Evolutionary conservation across 2,888 invertebrate genomes (phyloP), one percentile per base, ranked within the genome.

Genomic region (Spilarctia lutea): DNA sequence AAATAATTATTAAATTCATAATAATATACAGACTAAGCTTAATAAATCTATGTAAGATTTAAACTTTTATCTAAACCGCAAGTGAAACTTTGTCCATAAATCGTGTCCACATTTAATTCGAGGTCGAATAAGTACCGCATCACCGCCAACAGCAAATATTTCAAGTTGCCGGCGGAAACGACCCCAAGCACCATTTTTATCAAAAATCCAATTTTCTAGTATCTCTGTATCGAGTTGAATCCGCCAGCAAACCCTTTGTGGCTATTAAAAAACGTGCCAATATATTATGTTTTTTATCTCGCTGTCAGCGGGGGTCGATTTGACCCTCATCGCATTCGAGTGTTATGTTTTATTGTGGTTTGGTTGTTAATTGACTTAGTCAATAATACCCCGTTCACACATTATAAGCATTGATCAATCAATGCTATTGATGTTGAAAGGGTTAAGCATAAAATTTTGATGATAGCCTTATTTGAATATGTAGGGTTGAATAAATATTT

Each of bases 161-260:
- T 81, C 77, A 73, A 73, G 73, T 30, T 69, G 70, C 76, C 76
- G 72, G 72, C 71, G 35, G 72, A 65, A 77, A 81, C 74, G 70
- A 79, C 81, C 82, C 79, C 81, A 86, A 90, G 88, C 89, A 85
- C 87, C 86, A 87, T 89, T 90, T 90, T 91, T 91, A 91, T 91
- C 89, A 87, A 88, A 90, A 89, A 90, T 87, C 91, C 90, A 90
- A 90, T 91, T 90, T 88, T 85, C 85, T 78, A 83, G 85, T 86
- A 88, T 85, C 85, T 80, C 82, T 77, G 81, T 80, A 80, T 77
- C 77, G 81, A 75, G 68, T 78, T 74, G 72, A 79, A 68, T 76
- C 76, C 78, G 80, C 76, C 73, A 45, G 75, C 81, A 68, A 80
- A 82, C 86, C 88, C 86, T 87, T 84, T 79, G 77, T 77, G 74